Evolutionary conservation across 64 coral and sea anemone species (phyloP), one percentile per base, ranked within the genome.

Genomic region (Pocillopora damicornis): DNA sequence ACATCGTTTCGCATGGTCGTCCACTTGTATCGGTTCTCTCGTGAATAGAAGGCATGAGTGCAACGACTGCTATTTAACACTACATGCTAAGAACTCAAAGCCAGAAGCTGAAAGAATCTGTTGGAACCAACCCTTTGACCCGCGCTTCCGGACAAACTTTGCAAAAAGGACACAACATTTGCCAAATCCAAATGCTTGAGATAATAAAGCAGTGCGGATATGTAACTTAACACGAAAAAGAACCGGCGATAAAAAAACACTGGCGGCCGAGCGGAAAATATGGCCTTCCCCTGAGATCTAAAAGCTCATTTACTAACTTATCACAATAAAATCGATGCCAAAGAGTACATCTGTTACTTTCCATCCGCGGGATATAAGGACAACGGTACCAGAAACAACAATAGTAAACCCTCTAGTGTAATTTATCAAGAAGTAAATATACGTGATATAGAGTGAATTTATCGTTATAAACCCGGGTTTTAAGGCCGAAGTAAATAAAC

Each of bases 181-280:
- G 23, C 20, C 69, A n/a, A 11, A 65, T 12, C 22, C 37, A 85
- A 85, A 38, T 58, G 63, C 45, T 85, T 85, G 12, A 23, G 37
- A 85, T 85, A 51, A 72, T n/a, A 23, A 42, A 30, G 72, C 18
- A 60, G 14, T 63, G 79, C 79, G 79, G 59, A 80, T 81, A 60
- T 63, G 79, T 63, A 57, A 73, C 35, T 15, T 25, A 56, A 37
- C 37, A 8, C 65, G 64, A 71, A 80, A 58, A 45, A 65, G 26
- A 11, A 51, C 22, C 81, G 64, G 37, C 23, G 61, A 23, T 16
- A 35, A 36, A 63, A 77, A 81, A 64, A 81, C 25, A 63, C 67
- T 11, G 18, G 38, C 61, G 66, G 38, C 38, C 23, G 65, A 3
- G 37, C 18, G 65, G 63, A 71, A 69, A 81, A 81, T 63, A 25